Evolutionary conservation across 2,113 vertebrate species (phyloP).

Genomic region (Brevimyrus niger): DNA sequence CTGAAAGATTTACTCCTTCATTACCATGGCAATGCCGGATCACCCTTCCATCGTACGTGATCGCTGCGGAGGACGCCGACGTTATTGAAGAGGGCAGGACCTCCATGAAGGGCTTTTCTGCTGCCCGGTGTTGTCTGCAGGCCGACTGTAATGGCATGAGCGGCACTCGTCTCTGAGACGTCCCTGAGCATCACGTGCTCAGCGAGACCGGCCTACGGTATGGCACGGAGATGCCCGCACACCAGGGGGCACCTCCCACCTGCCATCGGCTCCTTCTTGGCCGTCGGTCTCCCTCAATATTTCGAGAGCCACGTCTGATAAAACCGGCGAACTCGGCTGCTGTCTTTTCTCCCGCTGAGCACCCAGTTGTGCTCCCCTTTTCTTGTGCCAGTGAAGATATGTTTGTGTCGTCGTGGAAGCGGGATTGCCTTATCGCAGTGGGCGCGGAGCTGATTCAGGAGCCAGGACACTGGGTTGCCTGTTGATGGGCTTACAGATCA

Average conservation of each 20-base stretch:
- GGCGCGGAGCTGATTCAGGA: neutral
- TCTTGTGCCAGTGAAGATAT: neutral
- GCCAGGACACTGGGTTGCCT: neutral
- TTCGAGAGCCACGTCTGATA: neutral
- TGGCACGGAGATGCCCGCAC: neutral
- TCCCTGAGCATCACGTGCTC: neutral
- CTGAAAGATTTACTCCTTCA: slow-evolving; percentile 15
- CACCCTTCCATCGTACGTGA: slow-evolving; percentile 3
- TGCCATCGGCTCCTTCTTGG: neutral
- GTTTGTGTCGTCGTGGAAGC: neutral
- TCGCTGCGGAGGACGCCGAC: neutral
- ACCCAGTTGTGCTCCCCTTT: neutral
- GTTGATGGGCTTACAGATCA: neutral
- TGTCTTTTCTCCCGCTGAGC: neutral
- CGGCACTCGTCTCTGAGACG: neutral
- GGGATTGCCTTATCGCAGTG: neutral
- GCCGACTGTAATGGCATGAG: neutral
- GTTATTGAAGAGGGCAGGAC: slow-evolving; percentile 16
- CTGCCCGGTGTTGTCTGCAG: neutral
- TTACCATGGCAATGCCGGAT: slow-evolving; percentile 25
- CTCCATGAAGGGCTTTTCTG: slow-evolving; percentile 30
- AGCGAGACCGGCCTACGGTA: neutral
- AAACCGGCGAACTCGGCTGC: neutral
- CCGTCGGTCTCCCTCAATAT: neutral
- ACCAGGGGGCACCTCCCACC: neutral